Base-by-base conservation (phyloP, 2,888 invertebrate species). In the Dendrolimus pini region DNA sequence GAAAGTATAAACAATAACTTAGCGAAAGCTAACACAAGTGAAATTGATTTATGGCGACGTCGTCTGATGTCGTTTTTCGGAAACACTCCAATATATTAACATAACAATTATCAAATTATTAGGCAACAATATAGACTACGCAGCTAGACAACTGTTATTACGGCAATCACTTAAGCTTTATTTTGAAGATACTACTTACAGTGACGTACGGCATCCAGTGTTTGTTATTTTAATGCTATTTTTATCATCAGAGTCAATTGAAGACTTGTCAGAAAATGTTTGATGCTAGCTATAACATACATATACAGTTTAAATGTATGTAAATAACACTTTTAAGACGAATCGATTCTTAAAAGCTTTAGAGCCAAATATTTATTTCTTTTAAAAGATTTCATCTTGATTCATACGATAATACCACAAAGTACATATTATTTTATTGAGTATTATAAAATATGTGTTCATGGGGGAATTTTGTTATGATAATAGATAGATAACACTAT, bases 1-100 rank as follows among this genome's bases (percentile, higher is more conserved):
- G 89, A 90, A 90, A 89, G 90, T 89, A 83, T 84, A 85, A 88
- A 90, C 89, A 90, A 89, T 89, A 87, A 85, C 74, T 74, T 74
- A 74, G 89, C 86, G 90, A 89, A 89, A 89, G 89, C 82, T 79
- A 74, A 77, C 76, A 74, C 69, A 71, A 73, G 89, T 80, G 90
- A 89, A 89, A 89, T 89, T 90, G 89, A 90, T 90, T 89, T 89
- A 89, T 89, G 69, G 77, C 71, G 70, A 66, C 70, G 68, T 73
- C 69, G 65, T 70, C 72, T 71, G 79, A 75, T 77, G 82, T 84
- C 82, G 75, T 80, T 85, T 80, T 89, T 85, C 67, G 87, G 85
- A 84, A 86, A 88, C 83, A 86, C 84, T 88, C 75, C 71, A 78
- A 77, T 75, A 75, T 69, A 85, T 88, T 85, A 88, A 83, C 88